phyloP scores from a whole-genome alignment of 2,888 invertebrate genomes.

The Lutraria lutraria region DNA sequence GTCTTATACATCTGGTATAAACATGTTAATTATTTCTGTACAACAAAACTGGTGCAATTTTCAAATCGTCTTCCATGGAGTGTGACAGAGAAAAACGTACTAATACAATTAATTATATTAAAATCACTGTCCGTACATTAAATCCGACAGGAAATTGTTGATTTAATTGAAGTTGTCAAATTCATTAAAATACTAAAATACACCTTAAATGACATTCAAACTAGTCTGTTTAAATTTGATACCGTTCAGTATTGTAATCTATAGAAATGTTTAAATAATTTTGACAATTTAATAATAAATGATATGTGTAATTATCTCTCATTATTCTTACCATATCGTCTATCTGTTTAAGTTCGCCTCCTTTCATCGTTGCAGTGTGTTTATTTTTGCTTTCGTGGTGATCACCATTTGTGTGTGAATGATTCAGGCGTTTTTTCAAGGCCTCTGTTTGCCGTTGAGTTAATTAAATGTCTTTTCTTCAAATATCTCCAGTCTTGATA shows the following conservation, averaged over 20 bases:
- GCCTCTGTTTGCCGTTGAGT: constrained; percentile 54
- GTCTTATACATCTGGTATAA: neutral
- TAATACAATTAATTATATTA: neutral
- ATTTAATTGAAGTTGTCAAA: constrained; percentile 28
- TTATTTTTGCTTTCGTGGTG: neutral
- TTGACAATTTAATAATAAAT: constrained; percentile 55
- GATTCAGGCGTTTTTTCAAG: constrained; percentile 37
- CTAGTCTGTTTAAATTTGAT: constrained; percentile 29
- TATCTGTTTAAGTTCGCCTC: constrained; percentile 40
- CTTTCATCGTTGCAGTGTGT: neutral
- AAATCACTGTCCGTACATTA: neutral
- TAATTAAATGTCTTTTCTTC: constrained; percentile 66
- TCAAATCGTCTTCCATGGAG: neutral
- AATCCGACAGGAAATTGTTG: constrained; percentile 4
- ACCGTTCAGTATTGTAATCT: constrained; percentile 20
- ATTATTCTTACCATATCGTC: constrained; percentile 30
- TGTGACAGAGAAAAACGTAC: neutral
- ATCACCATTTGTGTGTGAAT: neutral
- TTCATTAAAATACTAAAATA: constrained; percentile 17
- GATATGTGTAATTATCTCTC: constrained; percentile 44
- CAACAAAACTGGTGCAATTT: neutral
- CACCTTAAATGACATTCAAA: constrained; percentile 25
- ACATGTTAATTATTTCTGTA: neutral
- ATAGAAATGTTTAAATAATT: constrained; percentile 47
- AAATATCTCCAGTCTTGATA: constrained; percentile 55